phyloP scores from a whole-genome alignment of 2,797 vertebrate species.

The Clarias fuscus region DNA sequence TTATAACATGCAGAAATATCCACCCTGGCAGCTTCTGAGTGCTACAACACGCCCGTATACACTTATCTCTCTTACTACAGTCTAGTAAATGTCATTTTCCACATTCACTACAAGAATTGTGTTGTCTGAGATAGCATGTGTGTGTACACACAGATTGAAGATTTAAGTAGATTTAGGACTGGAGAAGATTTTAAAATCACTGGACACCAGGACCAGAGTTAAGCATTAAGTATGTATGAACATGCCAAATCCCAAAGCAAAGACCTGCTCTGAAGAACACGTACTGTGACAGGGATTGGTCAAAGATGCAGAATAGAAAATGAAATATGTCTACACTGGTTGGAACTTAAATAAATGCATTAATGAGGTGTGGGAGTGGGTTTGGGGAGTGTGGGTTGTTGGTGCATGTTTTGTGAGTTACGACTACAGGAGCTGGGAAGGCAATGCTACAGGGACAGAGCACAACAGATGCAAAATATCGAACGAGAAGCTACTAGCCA shows the following conservation, averaged over 20 bases:
- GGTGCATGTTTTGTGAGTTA: background rate
- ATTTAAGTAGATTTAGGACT: conserved; percentile 7
- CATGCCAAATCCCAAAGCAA: conserved; percentile 44
- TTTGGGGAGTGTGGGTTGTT: background rate
- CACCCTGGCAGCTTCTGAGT: background rate
- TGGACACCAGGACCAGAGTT: conserved; percentile 39
- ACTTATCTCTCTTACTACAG: conserved; percentile 11
- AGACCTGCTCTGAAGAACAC: conserved; percentile 22
- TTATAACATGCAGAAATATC: conserved; percentile 5
- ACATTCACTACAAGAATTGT: conserved; percentile 5
- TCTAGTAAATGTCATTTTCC: conserved; percentile 10
- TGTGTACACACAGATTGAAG: conserved; percentile 33
- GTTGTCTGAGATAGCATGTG: conserved; percentile 24
- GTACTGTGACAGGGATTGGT: conserved; percentile 18
- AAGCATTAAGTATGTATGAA: conserved; percentile 45
- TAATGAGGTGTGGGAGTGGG: background rate
- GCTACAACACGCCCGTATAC: background rate
- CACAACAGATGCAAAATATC: background rate
- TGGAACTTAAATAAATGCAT: conserved; percentile 31
- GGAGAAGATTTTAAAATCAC: conserved; percentile 38
- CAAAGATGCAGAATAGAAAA: conserved; percentile 28
- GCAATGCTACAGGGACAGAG: background rate
- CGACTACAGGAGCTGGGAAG: background rate
- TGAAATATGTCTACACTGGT: conserved; percentile 2
- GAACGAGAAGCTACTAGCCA: conserved; percentile 1